Evolutionary conservation across 2,888 invertebrate species (phyloP), one percentile per base, ranked within the genome.

Genomic region (Magallana nippona): DNA sequence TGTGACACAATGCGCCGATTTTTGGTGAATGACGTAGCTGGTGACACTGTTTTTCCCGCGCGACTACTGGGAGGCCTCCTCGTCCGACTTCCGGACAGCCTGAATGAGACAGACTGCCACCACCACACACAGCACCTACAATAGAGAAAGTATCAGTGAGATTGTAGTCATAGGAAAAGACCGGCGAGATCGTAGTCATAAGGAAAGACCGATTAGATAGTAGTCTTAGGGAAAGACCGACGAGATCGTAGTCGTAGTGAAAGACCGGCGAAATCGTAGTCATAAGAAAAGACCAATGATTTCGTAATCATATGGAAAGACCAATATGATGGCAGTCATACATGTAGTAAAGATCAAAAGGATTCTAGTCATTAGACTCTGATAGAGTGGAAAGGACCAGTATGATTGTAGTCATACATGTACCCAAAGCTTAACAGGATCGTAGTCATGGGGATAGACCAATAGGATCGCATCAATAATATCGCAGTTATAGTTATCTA

Each of bases 81-180:
- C 81, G 11, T 58, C n/a, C 32, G 57, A 22, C 19, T 60, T 56
- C 32, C 62, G 27, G 13, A 81, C 32, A 17, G 81, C 81, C 13
- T n/a, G 57, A n/a, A 81, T 55, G n/a, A 81, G 58, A 81, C 60
- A 81, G 10, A 19, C 17, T 10, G 81, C 81, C 0, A 81, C 44
- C 17, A 81, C 81, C 11, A 81, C 60, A n/a, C 81, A 81, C n/a
- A 81, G 17, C 13, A 81, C 55, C 81, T 81, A 32, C 1, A 81
- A 44, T 2, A 79, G 15, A 55, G 1, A 78, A 78, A 32, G 13
- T 2, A 22, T 15, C 13, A 10, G 32, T 17, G 55, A 27, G 15
- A n/a, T 10, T 17, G 1, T 79, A 58, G 56, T 57, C 13, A 55
- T 11, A 79, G 15, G 32, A 22, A 80, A 22, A 80, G 80, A 80